Base-by-base conservation (phyloP, 1,140 invertebrate species). In the Halesus radiatus region DNA sequence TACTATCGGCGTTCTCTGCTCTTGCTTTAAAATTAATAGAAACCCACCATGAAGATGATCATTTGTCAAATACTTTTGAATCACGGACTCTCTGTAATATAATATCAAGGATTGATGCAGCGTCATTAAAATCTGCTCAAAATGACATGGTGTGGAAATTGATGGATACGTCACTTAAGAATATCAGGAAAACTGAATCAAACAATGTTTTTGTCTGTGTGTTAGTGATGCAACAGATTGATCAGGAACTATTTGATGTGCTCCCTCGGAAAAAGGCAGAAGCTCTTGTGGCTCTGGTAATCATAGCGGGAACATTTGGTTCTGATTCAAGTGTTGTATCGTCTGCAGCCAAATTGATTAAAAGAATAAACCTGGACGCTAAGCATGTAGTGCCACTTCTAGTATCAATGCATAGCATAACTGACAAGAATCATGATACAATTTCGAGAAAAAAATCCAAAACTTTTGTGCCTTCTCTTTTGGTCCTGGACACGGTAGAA, bases 301-400 rank as follows among this genome's bases (percentile, higher is more conserved):
- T 90, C 22, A 84, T 86, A 62, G 88, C 90, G 58, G 88, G 90
- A n/a, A 86, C 90, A 13, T 87, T 87, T n/a, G 89, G 90, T 22
- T 87, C 89, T 70, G 91, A 91, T 84, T 87, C 91, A 15, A 87
- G 85, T n/a, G 91, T 95, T 7, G 88, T 92, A 8, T 89, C 91
- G 50, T 85, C 88, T 0, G 91, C 92, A 0, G 91, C 91, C 54
- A 93, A 92, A 84, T 86, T 92, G 1, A 91, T 96, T 52, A 95
- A 94, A 84, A 92, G 92, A 81, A 93, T 96, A 68, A 88, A 91
- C 82, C 86, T 95, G 20, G 90, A 95, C 78, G 92, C 93, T 7
- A 84, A 90, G 54, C 72, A 75, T 75, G 18, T 75, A 6, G 18
- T 58, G 32, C 29, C 88, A 94, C 16, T 88, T 95, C 53, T 87